Evolutionary conservation across 2,888 invertebrate genomes (phyloP).

Genomic region (Clepsis dumicolana): DNA sequence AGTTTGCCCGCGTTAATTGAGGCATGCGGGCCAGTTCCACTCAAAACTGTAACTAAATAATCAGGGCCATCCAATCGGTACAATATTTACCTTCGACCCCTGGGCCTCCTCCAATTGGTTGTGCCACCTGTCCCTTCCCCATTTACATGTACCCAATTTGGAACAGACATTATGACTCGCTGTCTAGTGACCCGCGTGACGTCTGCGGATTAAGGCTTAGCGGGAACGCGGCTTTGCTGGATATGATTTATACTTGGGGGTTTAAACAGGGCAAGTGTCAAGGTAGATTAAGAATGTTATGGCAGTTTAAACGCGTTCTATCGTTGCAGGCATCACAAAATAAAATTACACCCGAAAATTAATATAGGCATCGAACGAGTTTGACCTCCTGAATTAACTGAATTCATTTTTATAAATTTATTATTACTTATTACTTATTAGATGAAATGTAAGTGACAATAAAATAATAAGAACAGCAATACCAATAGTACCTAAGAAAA

Average conservation of each 20-base stretch:
- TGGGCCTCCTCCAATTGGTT: constrained; percentile 19
- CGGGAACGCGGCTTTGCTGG: not conserved
- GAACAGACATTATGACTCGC: constrained; percentile 32
- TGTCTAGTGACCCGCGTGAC: constrained; percentile 9
- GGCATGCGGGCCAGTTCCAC: constrained; percentile 12
- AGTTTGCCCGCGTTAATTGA: constrained; percentile 32
- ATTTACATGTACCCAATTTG: constrained; percentile 38
- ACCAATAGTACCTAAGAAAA: too few relatives aligned
- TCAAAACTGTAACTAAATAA: constrained; percentile 35
- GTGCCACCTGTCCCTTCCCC: constrained; percentile 38
- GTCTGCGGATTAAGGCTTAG: constrained; percentile 12
- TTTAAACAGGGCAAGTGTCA: too few relatives aligned
- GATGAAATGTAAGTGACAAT: too few relatives aligned
- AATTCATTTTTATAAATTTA: too few relatives aligned
- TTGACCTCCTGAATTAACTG: too few relatives aligned
- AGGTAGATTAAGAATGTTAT: too few relatives aligned
- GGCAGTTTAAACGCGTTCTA: too few relatives aligned
- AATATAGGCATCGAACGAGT: too few relatives aligned
- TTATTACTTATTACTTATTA: too few relatives aligned
- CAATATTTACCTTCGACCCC: constrained; percentile 40
- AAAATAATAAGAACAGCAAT: too few relatives aligned
- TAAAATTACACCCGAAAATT: too few relatives aligned
- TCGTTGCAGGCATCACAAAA: too few relatives aligned
- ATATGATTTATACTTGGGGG: not conserved
- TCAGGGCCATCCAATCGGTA: constrained; percentile 41